Percentiles rank a stretch among this genome's conserved stretches.
Evolutionary conservation across 2,113 vertebrate species (phyloP).

Genomic region (Ibidorhyncha struthersii): DNA sequence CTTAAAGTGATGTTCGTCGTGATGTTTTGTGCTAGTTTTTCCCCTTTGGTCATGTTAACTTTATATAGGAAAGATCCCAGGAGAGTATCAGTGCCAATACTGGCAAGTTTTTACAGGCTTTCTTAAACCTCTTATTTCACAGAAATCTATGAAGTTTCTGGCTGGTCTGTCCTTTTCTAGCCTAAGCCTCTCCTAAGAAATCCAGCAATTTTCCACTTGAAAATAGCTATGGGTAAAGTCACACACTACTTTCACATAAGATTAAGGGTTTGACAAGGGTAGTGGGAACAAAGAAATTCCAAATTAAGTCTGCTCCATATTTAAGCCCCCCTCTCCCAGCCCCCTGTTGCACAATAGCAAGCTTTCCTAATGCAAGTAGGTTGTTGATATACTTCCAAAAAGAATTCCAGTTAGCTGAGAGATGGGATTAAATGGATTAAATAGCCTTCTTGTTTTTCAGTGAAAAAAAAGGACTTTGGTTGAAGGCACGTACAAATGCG

Average conservation of each 20-base stretch:
- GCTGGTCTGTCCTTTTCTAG: neutral
- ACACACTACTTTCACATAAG: slow-evolving; percentile 35
- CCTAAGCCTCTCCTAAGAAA: slow-evolving; percentile 39
- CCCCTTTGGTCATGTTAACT: neutral
- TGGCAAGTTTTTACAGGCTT: neutral
- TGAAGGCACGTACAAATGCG: neutral
- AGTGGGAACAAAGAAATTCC: slow-evolving; percentile 55
- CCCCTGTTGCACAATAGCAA: slow-evolving; percentile 27
- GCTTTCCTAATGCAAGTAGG: neutral
- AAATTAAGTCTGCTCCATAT: neutral
- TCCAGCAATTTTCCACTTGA: slow-evolving; percentile 32
- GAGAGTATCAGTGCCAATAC: neutral
- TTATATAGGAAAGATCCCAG: neutral
- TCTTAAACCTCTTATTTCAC: slow-evolving; percentile 32
- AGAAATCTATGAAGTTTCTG: slow-evolving; percentile 21
- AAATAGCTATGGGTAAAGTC: slow-evolving; percentile 35
- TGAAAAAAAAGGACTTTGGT: neutral
- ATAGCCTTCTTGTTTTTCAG: neutral
- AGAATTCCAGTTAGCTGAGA: slow-evolving; percentile 45
- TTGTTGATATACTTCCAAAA: slow-evolving; percentile 40
- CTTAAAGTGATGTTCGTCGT: neutral
- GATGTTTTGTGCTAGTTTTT: neutral
- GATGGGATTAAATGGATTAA: slow-evolving; percentile 53
- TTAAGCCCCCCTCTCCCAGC: neutral
- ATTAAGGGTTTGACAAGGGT: slow-evolving; percentile 41